phyloP scores from a whole-genome alignment of 2,888 invertebrate genomes.

The Elmis aenea region DNA sequence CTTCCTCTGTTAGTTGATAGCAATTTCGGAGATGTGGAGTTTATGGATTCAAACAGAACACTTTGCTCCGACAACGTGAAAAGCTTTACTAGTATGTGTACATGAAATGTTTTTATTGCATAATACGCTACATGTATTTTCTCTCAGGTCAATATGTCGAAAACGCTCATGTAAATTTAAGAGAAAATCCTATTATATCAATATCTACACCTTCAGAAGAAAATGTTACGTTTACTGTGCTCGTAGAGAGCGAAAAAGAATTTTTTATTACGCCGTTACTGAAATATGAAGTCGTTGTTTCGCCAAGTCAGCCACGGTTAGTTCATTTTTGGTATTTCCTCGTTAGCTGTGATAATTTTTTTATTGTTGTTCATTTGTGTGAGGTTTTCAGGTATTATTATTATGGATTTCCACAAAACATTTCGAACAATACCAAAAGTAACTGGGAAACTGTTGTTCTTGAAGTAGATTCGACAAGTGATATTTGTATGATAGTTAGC shows the following conservation, averaged over 20 bases:
- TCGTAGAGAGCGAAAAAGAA: slow-evolving; percentile 54
- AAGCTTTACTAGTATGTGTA: slow-evolving; percentile 21
- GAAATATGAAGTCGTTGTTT: slow-evolving; percentile 46
- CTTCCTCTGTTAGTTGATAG: slow-evolving; percentile 61
- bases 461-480: slow-evolving; percentile 59
- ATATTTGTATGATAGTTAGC: slow-evolving; percentile 72
- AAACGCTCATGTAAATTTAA: slow-evolving; percentile 1
- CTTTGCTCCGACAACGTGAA: slow-evolving; percentile 53
- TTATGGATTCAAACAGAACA: slow-evolving; percentile 56
- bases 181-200: slow-evolving; percentile 35
- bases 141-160: too few species aligned
- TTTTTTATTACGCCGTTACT: slow-evolving; percentile 52
- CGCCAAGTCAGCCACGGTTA: slow-evolving; percentile 54
- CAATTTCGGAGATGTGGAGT: slow-evolving; percentile 44
- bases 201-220: slow-evolving; percentile 54
- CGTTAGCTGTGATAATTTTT: too few species aligned
- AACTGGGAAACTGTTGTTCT: slow-evolving; percentile 52
- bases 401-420: slow-evolving; percentile 26
- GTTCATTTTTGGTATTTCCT: neutral
- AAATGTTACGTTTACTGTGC: slow-evolving; percentile 56
- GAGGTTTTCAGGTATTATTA: slow-evolving; percentile 23
- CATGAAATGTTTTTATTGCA: too few species aligned
- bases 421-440: slow-evolving; percentile 22
- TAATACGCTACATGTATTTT: too few species aligned
- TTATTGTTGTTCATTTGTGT: neutral